These are phyloP conservation scores for Lordiphosa fenestrarum DNA, from an alignment of 2,888 invertebrate genomes.

Conservation along the genomic window DNA sequence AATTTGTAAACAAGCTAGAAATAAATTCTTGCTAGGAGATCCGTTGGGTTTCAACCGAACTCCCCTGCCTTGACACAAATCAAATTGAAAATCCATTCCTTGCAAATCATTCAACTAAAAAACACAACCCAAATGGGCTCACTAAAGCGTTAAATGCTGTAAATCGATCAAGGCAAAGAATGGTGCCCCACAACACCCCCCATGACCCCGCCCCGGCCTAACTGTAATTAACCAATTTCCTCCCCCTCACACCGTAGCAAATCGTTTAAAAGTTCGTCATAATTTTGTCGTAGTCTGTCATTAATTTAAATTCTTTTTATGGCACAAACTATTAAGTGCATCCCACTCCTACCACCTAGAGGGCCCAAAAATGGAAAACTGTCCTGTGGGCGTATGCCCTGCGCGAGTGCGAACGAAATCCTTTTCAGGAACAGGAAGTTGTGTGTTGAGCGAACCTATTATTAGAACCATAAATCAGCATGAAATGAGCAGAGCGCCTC, in stretches of 20 bases:
- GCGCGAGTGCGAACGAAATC: slow-evolving; percentile 47
- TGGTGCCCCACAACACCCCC: slow-evolving; percentile 20
- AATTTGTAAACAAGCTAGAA: slow-evolving; percentile 1
- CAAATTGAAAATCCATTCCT: slow-evolving; percentile 4
- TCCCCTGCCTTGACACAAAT: slow-evolving; percentile 17
- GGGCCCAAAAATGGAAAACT: slow-evolving; percentile 6
- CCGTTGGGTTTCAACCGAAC: no score
- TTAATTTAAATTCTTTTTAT: slow-evolving; percentile 56
- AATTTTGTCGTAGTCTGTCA: slow-evolving; percentile 58
- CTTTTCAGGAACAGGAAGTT: slow-evolving; percentile 65
- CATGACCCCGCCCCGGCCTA: slow-evolving; percentile 42
- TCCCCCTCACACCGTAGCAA: background rate
- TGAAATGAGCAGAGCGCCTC: slow-evolving; percentile 76
- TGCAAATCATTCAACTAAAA: slow-evolving; percentile 4
- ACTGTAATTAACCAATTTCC: slow-evolving; percentile 65
- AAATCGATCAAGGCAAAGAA: slow-evolving; percentile 64
- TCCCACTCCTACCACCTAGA: background rate
- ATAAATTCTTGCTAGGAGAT: no score
- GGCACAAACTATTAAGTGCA: slow-evolving; percentile 29
- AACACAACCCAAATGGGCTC: slow-evolving; percentile 33
- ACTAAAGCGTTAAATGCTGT: slow-evolving; percentile 65
- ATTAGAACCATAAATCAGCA: slow-evolving; percentile 79
- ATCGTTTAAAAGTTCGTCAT: slow-evolving; percentile 28
- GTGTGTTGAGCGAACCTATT: slow-evolving; percentile 69
- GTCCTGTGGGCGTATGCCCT: slow-evolving; percentile 31